Evolutionary conservation across 2,888 invertebrate genomes (phyloP).

Genomic region (Tinea semifulvella): DNA sequence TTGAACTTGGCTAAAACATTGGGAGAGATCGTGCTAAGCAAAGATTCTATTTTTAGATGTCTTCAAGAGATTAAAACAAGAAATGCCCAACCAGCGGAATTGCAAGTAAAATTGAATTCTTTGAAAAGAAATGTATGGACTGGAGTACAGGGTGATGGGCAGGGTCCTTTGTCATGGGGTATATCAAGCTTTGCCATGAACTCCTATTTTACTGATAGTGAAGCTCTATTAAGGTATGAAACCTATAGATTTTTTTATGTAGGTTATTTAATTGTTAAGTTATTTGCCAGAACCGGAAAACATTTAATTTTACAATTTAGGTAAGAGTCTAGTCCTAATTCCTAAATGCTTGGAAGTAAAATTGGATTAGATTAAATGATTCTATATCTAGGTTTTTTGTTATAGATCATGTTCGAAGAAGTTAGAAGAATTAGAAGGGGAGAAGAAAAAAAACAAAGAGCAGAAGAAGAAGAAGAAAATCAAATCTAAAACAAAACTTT

Average conservation of each 20-base stretch:
- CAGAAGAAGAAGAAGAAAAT: constrained; percentile 59
- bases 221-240: constrained; percentile 64
- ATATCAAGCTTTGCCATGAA: constrained; percentile 66
- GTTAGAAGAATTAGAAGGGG: constrained; percentile 58
- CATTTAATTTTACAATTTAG: no score
- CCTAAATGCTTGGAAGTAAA: no score
- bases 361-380: no score
- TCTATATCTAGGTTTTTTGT: constrained; percentile 15
- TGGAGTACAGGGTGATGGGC: constrained; percentile 61
- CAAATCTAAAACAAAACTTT: constrained; percentile 46
- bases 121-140: constrained; percentile 81
- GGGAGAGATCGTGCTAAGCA: no score
- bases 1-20: no score
- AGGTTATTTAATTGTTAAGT: no score
- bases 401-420: constrained; percentile 73
- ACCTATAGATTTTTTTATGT: no score
- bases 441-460: constrained; percentile 40
- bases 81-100: constrained; percentile 62
- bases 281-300: no score
- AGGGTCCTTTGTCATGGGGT: constrained; percentile 74
- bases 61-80: constrained; percentile 48
- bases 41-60: constrained; percentile 40
- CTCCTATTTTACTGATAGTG: constrained; percentile 64
- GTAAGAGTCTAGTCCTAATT: no score
- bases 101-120: constrained; percentile 73